Evolutionary conservation across 2,888 invertebrate genomes (phyloP), one percentile per base, ranked within the genome.

Genomic region (Apotomis capreana): DNA sequence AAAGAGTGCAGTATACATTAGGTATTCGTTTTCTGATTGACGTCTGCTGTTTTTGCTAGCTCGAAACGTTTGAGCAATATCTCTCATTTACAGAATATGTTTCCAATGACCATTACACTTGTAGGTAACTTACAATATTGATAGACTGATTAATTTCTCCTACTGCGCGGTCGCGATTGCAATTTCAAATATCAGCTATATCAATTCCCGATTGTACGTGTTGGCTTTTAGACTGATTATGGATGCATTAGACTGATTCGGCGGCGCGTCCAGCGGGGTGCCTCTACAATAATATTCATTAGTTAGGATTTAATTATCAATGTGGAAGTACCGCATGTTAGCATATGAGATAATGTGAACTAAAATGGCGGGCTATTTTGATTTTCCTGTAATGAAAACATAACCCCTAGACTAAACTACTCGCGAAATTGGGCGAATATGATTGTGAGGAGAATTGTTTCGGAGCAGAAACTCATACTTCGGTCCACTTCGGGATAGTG

Each of bases 151-250:
- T 13, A 37, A 5, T 58, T 57, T 49, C 12, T 40, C 3, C 54
- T 9, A 58, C 46, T 67, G 67, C 46, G 58, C 51, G n/a, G 51
- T 15, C 44, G 13, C 68, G 68, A 46, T 68, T 72, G 71, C 71
- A 72, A 72, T 72, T 72, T 62, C 61, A 68, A 67, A 68, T 68
- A 71, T 57, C 57, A 61, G 57, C 65, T 67, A 60, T 70, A 67
- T 46, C 60, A 60, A 70, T 65, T 67, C 67, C 67, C 71, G 26
- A 44, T 59, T 46, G 72, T 59, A 72, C 68, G 67, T 60, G 65
- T 51, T 44, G 61, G 72, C 68, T 72, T 63, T 64, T 51, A 61
- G 71, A 63, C 46, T 72, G 68, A 72, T 72, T 68, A 72, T 63
- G 72, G 68, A 68, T 72, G 57, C 72, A 59, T 54, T 52, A 62